Conservation (phyloP, 1,140 invertebrate genomes). For the Atta texana region DNA sequence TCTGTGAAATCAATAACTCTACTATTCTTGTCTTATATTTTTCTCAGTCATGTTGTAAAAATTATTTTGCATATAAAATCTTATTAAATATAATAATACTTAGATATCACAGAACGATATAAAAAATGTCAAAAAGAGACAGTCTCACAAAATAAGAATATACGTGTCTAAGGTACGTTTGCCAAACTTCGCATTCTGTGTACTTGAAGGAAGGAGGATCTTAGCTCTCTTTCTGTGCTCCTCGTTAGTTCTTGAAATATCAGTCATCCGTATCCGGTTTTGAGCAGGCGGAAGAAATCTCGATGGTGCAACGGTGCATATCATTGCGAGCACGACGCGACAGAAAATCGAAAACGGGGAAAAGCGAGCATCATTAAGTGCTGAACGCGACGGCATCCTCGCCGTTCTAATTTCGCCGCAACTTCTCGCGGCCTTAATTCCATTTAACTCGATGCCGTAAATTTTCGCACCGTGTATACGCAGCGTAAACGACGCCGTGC, state of each 20-base stretch:
- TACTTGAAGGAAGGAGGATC: background rate
- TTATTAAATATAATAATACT: background rate
- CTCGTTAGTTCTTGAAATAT: constrained; percentile 64
- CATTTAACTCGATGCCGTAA: constrained; percentile 61
- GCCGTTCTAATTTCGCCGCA: constrained; percentile 69
- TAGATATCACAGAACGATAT: background rate
- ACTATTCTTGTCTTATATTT: background rate
- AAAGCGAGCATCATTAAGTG: constrained; percentile 31
- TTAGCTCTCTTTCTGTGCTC: background rate
- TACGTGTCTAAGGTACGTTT: background rate
- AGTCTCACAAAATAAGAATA: background rate
- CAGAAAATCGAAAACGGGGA: constrained; percentile 50
- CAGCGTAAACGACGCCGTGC: background rate
- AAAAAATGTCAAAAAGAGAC: no score
- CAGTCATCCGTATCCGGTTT: constrained; percentile 38
- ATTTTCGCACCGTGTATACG: constrained; percentile 64
- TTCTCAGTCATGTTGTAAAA: no score
- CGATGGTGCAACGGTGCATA: constrained; percentile 24
- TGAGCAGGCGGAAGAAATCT: constrained; percentile 2
- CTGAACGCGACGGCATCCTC: constrained; percentile 14
- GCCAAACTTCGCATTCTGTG: background rate
- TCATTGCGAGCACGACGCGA: constrained; percentile 32
- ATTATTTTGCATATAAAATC: background rate
- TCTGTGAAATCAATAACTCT: background rate
- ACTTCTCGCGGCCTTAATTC: constrained; percentile 61